Conservation (phyloP, 2,888 invertebrate genomes). For the Diadegma fenestrale region DNA sequence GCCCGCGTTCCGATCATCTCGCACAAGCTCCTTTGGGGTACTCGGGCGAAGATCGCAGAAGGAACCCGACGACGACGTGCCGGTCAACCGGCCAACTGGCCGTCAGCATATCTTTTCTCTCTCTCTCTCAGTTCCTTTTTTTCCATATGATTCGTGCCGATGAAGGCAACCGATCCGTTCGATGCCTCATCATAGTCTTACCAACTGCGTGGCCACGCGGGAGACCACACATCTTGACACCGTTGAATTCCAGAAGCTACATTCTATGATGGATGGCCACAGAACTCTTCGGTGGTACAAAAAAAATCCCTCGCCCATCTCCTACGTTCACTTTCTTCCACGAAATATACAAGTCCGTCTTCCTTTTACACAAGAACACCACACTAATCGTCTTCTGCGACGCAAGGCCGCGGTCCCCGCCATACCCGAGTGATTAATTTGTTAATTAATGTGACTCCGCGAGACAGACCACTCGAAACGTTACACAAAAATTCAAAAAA, state of each 20-base stretch:
- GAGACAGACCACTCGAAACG: background rate
- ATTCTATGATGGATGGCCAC: constrained; percentile 83
- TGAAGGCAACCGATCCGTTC: constrained; percentile 73
- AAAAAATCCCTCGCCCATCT: constrained; percentile 39
- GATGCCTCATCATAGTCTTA: constrained; percentile 72
- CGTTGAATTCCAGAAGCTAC: constrained; percentile 83
- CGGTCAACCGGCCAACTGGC: constrained; percentile 45
- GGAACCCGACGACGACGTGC: constrained; percentile 44
- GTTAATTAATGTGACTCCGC: constrained; percentile 47
- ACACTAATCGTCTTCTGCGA: constrained; percentile 31
- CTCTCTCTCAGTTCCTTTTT: constrained; percentile 22
- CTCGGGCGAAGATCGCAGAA: constrained; percentile 32
- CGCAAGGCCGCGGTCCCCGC: constrained; percentile 43
- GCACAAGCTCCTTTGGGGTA: constrained; percentile 31
- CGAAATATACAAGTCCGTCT: constrained; percentile 65
- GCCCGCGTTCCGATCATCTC: constrained; percentile 65
- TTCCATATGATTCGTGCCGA: constrained; percentile 44
- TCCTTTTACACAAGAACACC: constrained; percentile 37
- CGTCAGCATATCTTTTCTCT: constrained; percentile 22
- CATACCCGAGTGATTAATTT: constrained; percentile 38
- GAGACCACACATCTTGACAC: constrained; percentile 82
- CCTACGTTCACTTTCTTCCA: constrained; percentile 72
- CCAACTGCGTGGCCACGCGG: constrained; percentile 42
- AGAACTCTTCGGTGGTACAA: constrained; percentile 59
- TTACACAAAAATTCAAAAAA: constrained; percentile 13